Conservation (phyloP, 2,888 invertebrate genomes). For the Allacma fusca region DNA sequence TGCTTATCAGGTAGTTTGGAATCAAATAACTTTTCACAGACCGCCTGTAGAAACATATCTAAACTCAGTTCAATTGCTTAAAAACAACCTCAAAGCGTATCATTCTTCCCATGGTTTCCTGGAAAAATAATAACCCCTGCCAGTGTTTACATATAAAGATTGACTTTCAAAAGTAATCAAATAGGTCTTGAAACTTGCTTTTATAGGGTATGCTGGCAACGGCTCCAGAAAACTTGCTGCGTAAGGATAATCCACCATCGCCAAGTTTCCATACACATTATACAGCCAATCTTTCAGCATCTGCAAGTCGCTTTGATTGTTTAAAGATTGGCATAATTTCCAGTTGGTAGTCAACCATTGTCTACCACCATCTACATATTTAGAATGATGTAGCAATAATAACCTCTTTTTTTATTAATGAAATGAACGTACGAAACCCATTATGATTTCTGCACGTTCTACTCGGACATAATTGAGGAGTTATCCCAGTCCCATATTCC, state of each 20-base stretch:
- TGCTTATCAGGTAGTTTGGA: conserved; percentile 66
- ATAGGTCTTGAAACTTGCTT: no score
- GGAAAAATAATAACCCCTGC: no score
- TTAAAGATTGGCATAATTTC: conserved; percentile 78
- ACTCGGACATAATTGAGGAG: no score
- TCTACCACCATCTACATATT: conserved; percentile 73
- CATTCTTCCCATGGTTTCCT: no score
- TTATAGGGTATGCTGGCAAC: conserved; percentile 85
- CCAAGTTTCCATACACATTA: conserved; percentile 79
- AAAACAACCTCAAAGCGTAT: no score
- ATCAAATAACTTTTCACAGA: conserved; percentile 67
- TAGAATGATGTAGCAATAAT: neutral
- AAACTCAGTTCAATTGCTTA: no score
- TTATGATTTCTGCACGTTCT: no score
- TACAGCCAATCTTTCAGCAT: conserved; percentile 75
- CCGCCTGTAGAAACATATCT: conserved; percentile 64
- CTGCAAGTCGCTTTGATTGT: conserved; percentile 68
- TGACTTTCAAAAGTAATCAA: no score
- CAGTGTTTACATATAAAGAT: no score
- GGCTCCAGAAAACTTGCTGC: conserved; percentile 80
- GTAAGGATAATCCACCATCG: conserved; percentile 97
- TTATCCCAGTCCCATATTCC: no score
- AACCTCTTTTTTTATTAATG: no score
- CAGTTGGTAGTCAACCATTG: conserved; percentile 76
- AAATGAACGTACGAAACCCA: no score